Evolutionary conservation across 2,888 invertebrate genomes (phyloP), one percentile per base, ranked within the genome.

Genomic region (Patella depressa): DNA sequence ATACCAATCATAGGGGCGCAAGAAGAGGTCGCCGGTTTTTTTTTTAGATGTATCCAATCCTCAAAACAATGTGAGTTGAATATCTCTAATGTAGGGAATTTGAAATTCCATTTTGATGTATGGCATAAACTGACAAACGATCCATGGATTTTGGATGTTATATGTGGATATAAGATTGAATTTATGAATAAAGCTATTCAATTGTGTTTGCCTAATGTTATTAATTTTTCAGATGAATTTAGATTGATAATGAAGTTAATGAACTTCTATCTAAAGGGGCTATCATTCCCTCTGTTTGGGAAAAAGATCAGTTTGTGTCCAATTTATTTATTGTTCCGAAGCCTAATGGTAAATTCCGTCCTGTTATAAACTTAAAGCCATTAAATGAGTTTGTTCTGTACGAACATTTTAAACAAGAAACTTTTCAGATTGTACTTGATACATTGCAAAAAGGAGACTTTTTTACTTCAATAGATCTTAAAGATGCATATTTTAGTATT

Each of bases 301-400:
- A 59, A 59, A 15, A 9, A n/a, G 14, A n/a, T 17, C 59, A 59
- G 19, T 59, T 59, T 59, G 59, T 59, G 17, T 59, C 59, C 17
- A 15, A 59, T 59, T n/a, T 59, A 17, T 59, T 59, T 59, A 59
- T 59, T 59, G 59, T 59, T n/a, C 59, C 59, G n/a, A 59, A 59
- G 19, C 59, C 19, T n/a, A 59, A 59, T 59, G 59, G 59, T 17
- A 59, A 59, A 59, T 65, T 65, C 7, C n/a, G 65, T 9, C 65
- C 65, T 19, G 4, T 19, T 19, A 65, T 65, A 11, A 65, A 65
- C 24, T 14, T 65, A n/a, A 65, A 65, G 19, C 65, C 65, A 14
- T 65, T 65, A 24, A 65, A 65, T 65, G 65, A 11, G 11, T 65
- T 65, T 65, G 65, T 65, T 19, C 15, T 19, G 65, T 65, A 65